phyloP scores from a whole-genome alignment of 2,888 invertebrate genomes.

The Cephus rjabovi region DNA sequence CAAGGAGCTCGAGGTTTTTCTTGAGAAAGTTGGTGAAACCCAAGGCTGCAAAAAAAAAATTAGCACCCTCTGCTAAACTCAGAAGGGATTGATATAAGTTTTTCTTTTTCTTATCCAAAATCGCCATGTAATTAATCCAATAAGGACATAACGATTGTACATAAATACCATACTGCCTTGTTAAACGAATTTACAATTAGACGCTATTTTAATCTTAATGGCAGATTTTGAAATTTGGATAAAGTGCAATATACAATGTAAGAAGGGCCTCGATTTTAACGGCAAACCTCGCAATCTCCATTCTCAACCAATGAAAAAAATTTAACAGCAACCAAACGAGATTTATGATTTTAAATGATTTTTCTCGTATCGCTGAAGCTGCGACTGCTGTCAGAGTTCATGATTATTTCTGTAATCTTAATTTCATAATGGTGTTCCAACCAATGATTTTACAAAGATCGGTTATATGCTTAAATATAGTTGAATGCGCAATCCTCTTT shows the following conservation, averaged over 20 bases:
- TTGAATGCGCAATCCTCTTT: background rate
- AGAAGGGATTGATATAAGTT: background rate
- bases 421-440: background rate
- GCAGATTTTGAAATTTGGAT: background rate
- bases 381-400: background rate
- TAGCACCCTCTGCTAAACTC: background rate
- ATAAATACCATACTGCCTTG: slow-evolving; percentile 15
- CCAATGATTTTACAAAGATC: background rate
- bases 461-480: too few species aligned
- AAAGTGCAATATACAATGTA: slow-evolving; percentile 3
- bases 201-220: background rate
- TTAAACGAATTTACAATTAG: background rate
- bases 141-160: background rate
- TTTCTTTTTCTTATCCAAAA: background rate
- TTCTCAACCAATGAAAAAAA: background rate
- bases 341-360: background rate
- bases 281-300: background rate
- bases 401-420: background rate
- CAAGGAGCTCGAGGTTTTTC: background rate
- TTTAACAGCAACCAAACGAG: background rate
- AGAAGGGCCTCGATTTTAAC: background rate
- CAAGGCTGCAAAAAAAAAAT: too few species aligned
- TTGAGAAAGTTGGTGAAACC: background rate
- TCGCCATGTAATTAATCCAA: background rate
- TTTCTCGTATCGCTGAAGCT: background rate